These are phyloP conservation scores for Clamator glandarius DNA, from an alignment of 2,797 vertebrate species.

Conservation along the genomic window DNA sequence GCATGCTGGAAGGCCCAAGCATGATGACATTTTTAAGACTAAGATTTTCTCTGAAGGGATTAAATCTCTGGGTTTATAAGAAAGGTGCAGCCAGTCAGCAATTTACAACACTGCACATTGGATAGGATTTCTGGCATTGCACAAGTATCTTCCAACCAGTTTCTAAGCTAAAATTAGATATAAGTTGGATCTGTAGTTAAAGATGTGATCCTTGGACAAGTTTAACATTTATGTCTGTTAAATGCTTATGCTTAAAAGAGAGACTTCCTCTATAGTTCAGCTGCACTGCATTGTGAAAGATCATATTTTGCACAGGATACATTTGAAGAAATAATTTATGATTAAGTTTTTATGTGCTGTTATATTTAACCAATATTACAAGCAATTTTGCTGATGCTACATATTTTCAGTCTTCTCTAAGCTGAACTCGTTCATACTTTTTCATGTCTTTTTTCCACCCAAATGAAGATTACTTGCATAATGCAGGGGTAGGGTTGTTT, in stretches of 20 bases:
- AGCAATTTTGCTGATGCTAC: not conserved
- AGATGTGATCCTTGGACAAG: slow-evolving; percentile 48
- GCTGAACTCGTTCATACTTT: not conserved
- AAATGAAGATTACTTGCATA: not conserved
- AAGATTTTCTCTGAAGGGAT: slow-evolving; percentile 10
- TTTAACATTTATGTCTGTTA: not conserved
- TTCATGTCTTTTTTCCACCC: not conserved
- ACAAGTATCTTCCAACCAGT: slow-evolving; percentile 7
- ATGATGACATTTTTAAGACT: slow-evolving; percentile 16
- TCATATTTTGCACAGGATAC: slow-evolving; percentile 1
- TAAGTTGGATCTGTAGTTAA: slow-evolving; percentile 8
- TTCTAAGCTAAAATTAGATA: slow-evolving; percentile 47
- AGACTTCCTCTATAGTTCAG: not conserved
- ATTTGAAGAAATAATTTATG: slow-evolving; percentile 33
- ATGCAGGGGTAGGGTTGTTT: not conserved
- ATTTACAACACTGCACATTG: not conserved
- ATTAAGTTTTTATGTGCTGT: not conserved
- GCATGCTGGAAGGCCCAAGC: not conserved
- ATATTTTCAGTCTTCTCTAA: slow-evolving; percentile 3
- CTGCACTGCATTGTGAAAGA: slow-evolving; percentile 30
- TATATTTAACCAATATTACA: slow-evolving; percentile 19
- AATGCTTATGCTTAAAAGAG: slow-evolving; percentile 14
- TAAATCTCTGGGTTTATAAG: not conserved
- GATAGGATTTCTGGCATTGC: slow-evolving; percentile 26
- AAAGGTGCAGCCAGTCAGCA: not conserved